These are phyloP conservation scores for Allophyes oxyacanthae DNA, from an alignment of 2,888 invertebrate genomes.

Conservation along the genomic window DNA sequence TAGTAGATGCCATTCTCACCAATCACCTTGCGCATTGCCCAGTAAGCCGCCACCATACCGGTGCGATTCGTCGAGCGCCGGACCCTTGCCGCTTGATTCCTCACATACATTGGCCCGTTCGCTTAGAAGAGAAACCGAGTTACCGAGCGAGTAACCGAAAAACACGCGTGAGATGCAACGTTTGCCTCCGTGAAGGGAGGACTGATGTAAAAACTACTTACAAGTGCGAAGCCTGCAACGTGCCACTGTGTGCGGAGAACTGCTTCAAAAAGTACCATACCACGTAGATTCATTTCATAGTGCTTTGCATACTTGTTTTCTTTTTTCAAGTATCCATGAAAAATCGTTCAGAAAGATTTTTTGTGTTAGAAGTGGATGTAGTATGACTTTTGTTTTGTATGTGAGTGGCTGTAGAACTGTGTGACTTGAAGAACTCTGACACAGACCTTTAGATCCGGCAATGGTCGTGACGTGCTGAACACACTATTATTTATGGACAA, in stretches of 20 bases:
- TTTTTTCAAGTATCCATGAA: neutral
- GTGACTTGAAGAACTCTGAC: too few species aligned
- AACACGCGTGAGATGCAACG: neutral
- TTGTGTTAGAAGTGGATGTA: too few species aligned
- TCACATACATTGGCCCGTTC: neutral
- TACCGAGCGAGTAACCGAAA: neutral
- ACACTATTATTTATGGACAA: too few species aligned
- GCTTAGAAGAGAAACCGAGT: neutral
- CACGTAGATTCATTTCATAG: too few species aligned
- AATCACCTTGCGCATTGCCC: neutral
- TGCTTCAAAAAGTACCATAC: conserved; percentile 8
- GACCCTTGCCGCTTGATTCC: neutral
- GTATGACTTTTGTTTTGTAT: too few species aligned
- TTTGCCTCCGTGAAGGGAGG: neutral
- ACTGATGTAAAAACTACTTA: conserved; percentile 13
- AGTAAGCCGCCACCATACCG: neutral
- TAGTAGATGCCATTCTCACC: neutral
- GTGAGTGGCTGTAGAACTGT: too few species aligned
- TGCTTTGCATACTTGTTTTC: neutral
- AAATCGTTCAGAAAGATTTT: too few species aligned
- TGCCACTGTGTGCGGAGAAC: conserved; percentile 5
- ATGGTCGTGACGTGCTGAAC: too few species aligned
- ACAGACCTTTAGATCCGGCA: too few species aligned
- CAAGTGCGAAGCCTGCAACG: neutral
- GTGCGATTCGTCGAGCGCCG: too few species aligned